phyloP scores from a whole-genome alignment of 2,113 vertebrate genomes.

The Carollia perspicillata region DNA sequence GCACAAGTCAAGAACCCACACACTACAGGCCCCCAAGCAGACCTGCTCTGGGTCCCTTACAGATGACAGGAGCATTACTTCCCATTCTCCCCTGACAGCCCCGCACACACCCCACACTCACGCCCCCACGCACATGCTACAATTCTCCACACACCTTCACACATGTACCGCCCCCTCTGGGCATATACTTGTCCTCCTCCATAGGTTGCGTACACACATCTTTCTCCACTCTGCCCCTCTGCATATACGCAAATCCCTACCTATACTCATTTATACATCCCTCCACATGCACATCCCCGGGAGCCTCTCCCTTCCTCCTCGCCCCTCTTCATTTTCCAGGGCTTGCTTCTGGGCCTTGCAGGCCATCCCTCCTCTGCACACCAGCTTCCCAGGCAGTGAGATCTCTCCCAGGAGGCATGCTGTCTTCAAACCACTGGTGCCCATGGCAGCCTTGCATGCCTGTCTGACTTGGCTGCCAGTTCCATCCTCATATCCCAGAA shows the following conservation, averaged over 20 bases:
- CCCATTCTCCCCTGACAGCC: not conserved
- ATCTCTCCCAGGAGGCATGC: not conserved
- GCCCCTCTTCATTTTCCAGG: not conserved
- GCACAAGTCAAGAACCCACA: not conserved
- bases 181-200: no score
- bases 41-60: not conserved
- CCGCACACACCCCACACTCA: not conserved
- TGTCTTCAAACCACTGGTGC: not conserved
- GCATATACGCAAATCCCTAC: not conserved
- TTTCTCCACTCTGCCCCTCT: no score
- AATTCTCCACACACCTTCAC: not conserved
- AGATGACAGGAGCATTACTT: not conserved
- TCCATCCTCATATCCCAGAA: not conserved
- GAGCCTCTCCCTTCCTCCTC: not conserved
- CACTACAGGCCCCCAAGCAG: not conserved
- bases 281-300: accelerated
- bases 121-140: not conserved
- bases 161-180: no score
- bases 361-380: not conserved
- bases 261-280: not conserved
- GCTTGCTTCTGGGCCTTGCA: not conserved
- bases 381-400: not conserved
- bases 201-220: not conserved
- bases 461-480: accelerated
- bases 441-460: not conserved